Evolutionary conservation across 2,113 vertebrate genomes (phyloP).

Genomic region (Pheucticus melanocephalus): DNA sequence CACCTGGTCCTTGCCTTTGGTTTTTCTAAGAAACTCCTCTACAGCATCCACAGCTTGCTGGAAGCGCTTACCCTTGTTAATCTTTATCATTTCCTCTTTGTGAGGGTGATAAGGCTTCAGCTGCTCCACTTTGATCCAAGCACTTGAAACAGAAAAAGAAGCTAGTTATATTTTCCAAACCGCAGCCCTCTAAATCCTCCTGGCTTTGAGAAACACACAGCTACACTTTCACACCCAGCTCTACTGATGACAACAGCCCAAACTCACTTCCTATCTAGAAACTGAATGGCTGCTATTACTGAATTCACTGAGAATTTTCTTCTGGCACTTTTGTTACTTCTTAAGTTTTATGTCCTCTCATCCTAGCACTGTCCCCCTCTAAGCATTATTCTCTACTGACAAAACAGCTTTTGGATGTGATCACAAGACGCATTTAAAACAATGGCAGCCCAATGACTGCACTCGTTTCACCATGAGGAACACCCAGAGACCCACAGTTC

Average conservation of each 20-base stretch:
- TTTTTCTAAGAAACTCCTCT: constrained; percentile 95
- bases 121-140: constrained; percentile 99
- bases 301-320: background rate
- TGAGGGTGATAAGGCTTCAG: constrained; percentile 96
- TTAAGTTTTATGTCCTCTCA: background rate
- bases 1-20: constrained; percentile 94
- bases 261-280: background rate
- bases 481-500: background rate
- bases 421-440: background rate
- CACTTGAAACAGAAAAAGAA: constrained; percentile 72
- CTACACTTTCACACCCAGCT: background rate
- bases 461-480: background rate
- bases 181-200: background rate
- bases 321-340: background rate
- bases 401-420: background rate
- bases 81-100: constrained; percentile 99
- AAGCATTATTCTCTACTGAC: background rate
- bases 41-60: constrained; percentile 97
- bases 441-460: background rate
- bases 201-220: background rate
- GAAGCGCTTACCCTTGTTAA: constrained; percentile 98
- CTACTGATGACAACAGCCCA: background rate
- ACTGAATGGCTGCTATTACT: background rate
- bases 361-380: background rate
- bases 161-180: background rate